Percentiles rank a stretch among this genome's conserved stretches.
Conservation (phyloP, 2,888 invertebrate species). For the Spilosoma lubricipeda region DNA sequence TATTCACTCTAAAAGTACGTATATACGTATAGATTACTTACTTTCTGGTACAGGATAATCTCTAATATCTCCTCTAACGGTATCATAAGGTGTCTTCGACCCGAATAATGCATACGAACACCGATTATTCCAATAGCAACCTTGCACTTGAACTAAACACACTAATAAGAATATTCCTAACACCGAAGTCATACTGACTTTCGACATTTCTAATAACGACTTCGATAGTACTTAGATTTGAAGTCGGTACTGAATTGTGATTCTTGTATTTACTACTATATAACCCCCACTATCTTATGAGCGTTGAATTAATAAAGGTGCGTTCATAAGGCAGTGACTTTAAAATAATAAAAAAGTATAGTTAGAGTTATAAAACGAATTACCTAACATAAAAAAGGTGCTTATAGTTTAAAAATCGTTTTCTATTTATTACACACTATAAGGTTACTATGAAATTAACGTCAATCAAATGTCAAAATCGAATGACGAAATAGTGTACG, state of each 20-base stretch:
- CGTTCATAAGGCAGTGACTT: conserved; percentile 17
- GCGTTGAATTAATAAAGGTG: conserved; percentile 31
- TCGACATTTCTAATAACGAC: conserved; percentile 2
- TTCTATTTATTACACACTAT: not conserved
- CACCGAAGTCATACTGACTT: conserved; percentile 25
- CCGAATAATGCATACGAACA: conserved; percentile 66
- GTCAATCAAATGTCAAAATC: not conserved
- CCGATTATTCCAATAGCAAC: conserved; percentile 71
- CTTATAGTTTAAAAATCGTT: not conserved
- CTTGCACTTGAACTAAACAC: conserved; percentile 38
- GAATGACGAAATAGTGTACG: not conserved
- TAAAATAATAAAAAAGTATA: not conserved
- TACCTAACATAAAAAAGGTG: not conserved
- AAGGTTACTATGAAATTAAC: not conserved
- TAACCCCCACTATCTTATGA: conserved; percentile 41
- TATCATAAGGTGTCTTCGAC: conserved; percentile 75
- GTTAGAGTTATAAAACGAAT: not conserved
- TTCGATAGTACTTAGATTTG: conserved; percentile 8
- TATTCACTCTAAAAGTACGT: not conserved
- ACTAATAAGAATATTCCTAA: conserved; percentile 39
- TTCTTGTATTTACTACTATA: conserved; percentile 29
- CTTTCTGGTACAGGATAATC: conserved; percentile 63
- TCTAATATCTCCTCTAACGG: conserved; percentile 73
- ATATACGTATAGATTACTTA: conserved; percentile 55
- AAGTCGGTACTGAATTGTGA: conserved; percentile 34